Conservation (phyloP, 2,797 vertebrate species). For the Pogoniulus pusillus region DNA sequence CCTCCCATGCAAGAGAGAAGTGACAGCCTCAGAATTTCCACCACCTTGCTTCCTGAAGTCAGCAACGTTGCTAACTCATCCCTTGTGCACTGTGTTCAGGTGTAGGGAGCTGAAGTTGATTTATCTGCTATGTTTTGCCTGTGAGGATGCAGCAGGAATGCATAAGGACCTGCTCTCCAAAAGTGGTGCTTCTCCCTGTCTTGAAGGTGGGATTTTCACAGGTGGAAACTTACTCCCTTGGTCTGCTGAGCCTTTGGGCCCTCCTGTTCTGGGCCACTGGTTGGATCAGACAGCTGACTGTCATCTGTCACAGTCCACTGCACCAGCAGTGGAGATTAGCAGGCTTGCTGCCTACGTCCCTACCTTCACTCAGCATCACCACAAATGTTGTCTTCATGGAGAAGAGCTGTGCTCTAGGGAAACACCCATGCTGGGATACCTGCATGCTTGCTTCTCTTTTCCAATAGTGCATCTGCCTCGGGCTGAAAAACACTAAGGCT, state of each 20-base stretch:
- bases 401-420: neutral
- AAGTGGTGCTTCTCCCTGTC: neutral
- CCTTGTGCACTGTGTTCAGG: neutral
- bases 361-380: neutral
- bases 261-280: neutral
- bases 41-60: neutral
- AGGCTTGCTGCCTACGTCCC: neutral
- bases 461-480: neutral
- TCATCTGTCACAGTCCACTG: neutral
- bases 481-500: neutral
- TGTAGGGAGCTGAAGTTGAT: neutral
- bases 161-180: rapidly evolving
- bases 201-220: neutral
- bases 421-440: neutral
- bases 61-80: neutral
- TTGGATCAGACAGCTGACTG: neutral
- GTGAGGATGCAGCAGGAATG: neutral
- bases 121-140: neutral
- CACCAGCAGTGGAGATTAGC: neutral
- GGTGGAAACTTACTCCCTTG: neutral
- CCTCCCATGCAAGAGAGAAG: rapidly evolving
- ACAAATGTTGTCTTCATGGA: neutral
- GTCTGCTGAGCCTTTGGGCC: neutral
- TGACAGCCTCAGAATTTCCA: neutral
- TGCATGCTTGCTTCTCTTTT: neutral